phyloP scores from a whole-genome alignment of 2,888 invertebrate genomes.

The Dolomedes plantarius region DNA sequence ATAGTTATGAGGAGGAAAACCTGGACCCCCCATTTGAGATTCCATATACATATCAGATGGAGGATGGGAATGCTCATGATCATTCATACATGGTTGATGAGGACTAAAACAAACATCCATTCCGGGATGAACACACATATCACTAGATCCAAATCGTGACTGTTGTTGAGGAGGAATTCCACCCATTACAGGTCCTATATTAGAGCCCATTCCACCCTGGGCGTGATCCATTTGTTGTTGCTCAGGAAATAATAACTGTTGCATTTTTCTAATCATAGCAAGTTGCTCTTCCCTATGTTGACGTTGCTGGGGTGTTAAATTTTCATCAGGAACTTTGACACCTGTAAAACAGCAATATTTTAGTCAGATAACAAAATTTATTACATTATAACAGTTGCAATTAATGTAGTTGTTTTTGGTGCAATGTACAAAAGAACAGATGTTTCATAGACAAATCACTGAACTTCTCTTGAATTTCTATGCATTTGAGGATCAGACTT shows the following conservation, averaged over 20 bases:
- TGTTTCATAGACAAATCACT: too few relatives aligned
- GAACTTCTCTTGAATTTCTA: too few relatives aligned
- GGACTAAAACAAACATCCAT: conserved; percentile 65
- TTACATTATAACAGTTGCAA: too few relatives aligned
- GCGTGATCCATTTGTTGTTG: conserved; percentile 74
- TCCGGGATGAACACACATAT: conserved; percentile 72
- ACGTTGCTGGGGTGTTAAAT: conserved; percentile 95
- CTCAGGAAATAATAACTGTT: conserved; percentile 93
- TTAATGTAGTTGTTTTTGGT: too few relatives aligned
- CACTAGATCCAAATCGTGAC: conserved; percentile 59
- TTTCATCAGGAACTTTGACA: conserved; percentile 95
- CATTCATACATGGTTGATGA: conserved; percentile 64
- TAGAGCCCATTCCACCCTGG: conserved; percentile 62
- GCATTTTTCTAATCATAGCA: conserved; percentile 93
- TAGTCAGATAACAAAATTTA: too few relatives aligned
- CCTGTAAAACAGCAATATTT: conserved; percentile 77
- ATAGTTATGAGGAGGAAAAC: conserved; percentile 60
- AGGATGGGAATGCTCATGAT: conserved; percentile 64
- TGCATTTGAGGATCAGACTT: too few relatives aligned
- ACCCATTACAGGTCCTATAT: conserved; percentile 73
- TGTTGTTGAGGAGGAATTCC: conserved; percentile 57
- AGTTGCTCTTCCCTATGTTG: conserved; percentile 95
- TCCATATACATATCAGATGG: conserved; percentile 61
- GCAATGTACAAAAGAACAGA: too few relatives aligned
- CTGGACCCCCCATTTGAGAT: conserved; percentile 40